These are phyloP conservation scores for Meta bourneti DNA, from an alignment of 2,888 invertebrate species.

Conservation along the genomic window DNA sequence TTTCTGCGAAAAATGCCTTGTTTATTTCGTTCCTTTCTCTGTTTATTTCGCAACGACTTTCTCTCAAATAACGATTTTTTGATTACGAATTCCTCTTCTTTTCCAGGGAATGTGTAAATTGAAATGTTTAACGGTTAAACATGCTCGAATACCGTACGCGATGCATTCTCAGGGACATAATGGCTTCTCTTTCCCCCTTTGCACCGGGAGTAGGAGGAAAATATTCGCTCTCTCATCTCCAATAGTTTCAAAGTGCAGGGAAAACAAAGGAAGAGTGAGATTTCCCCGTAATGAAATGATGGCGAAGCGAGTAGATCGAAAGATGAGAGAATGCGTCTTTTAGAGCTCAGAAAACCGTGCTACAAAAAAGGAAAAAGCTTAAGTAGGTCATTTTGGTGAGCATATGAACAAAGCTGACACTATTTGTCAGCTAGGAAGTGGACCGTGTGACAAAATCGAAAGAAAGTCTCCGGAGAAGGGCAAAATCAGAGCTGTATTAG, in stretches of 20 bases:
- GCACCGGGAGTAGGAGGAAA: neutral
- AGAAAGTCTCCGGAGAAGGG: neutral
- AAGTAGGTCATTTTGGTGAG: constrained; percentile 58
- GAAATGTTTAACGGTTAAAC: neutral
- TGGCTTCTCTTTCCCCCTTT: neutral
- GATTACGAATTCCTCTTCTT: neutral
- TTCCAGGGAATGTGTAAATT: neutral
- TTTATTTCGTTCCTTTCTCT: too few species aligned
- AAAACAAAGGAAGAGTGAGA: neutral
- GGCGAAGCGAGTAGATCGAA: constrained; percentile 15
- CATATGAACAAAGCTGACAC: constrained; percentile 49
- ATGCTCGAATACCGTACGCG: too few species aligned
- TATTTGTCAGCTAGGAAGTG: constrained; percentile 42
- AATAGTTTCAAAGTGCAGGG: neutral
- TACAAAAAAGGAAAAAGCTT: constrained; percentile 1
- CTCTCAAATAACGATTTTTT: neutral
- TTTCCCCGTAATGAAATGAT: constrained; percentile 38
- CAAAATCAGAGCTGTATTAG: constrained; percentile 26
- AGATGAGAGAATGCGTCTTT: constrained; percentile 20
- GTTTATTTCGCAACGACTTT: too few species aligned
- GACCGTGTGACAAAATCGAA: constrained; percentile 35
- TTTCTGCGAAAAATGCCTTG: too few species aligned
- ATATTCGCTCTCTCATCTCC: neutral
- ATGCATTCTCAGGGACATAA: neutral
- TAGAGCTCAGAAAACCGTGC: constrained; percentile 14